These are phyloP conservation scores for Myodes glareolus DNA, from an alignment of 2,113 vertebrate genomes.

Conservation along the genomic window DNA sequence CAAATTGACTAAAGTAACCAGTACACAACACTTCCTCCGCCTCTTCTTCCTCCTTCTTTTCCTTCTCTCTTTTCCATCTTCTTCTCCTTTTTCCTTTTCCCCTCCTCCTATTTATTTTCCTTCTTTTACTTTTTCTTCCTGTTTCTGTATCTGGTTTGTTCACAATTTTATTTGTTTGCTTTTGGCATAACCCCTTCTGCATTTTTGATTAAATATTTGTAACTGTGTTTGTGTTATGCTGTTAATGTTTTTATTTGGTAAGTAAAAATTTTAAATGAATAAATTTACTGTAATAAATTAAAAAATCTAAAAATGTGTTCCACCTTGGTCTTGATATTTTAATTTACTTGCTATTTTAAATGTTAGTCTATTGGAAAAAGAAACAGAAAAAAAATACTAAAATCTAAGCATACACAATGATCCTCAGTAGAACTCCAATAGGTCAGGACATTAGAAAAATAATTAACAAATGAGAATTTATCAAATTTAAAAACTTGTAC, in stretches of 20 bases:
- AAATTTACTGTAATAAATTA: neutral
- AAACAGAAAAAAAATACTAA: neutral
- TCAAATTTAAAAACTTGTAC: neutral
- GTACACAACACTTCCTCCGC: neutral
- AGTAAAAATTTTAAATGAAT: neutral
- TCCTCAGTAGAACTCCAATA: neutral
- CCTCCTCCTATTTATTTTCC: neutral
- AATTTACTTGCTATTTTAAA: conserved; percentile 7
- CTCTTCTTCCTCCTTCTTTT: neutral
- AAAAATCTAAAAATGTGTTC: neutral
- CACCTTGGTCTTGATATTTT: neutral
- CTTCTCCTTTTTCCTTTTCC: neutral
- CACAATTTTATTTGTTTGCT: neutral
- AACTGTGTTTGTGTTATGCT: neutral
- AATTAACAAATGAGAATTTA: neutral
- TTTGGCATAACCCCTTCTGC: neutral
- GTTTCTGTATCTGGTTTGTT: neutral
- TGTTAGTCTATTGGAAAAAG: neutral
- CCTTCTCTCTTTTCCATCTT: neutral
- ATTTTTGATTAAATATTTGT: neutral
- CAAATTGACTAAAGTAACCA: neutral
- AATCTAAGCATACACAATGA: neutral
- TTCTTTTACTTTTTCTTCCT: neutral
- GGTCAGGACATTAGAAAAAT: neutral
- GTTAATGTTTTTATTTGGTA: neutral